Evolutionary conservation across 53 echinoderm and acorn worm species (phyloP).

Genomic region (Glandiceps talaboti): DNA sequence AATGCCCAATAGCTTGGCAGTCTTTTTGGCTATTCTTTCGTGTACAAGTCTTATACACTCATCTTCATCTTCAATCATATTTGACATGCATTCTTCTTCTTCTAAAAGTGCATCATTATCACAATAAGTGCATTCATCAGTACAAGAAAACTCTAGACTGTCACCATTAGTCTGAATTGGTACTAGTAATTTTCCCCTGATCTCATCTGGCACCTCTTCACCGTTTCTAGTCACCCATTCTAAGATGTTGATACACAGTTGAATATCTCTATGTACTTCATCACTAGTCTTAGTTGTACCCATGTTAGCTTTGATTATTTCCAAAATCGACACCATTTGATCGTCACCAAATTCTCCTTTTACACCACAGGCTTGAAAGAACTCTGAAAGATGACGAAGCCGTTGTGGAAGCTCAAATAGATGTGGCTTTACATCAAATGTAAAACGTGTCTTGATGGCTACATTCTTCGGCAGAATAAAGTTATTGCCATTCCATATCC

Average conservation of each 20-base stretch:
- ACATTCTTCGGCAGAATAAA: constrained; percentile 34
- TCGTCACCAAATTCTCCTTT: not conserved
- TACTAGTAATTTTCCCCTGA: not conserved
- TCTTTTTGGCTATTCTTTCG: constrained; percentile 17
- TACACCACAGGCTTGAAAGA: constrained; percentile 16
- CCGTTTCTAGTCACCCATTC: not conserved
- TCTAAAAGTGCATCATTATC: not conserved
- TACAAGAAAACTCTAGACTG: not conserved
- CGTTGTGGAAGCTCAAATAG: constrained; percentile 15
- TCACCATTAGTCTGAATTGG: not conserved
- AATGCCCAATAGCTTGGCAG: constrained; percentile 20
- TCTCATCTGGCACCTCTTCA: not conserved
- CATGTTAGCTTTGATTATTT: not conserved
- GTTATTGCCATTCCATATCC: constrained; percentile 51
- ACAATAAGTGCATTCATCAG: not conserved
- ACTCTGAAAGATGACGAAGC: not conserved
- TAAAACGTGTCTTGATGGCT: not conserved
- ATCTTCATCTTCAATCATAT: not conserved
- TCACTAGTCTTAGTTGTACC: no score
- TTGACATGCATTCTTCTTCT: not conserved
- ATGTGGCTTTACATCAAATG: constrained; percentile 27
- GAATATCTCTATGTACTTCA: not conserved
- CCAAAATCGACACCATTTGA: not conserved
- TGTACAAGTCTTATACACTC: constrained; percentile 11
- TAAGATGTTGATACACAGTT: not conserved